phyloP scores from a whole-genome alignment of 2,113 vertebrate species.

The Stigmatopora argus region DNA sequence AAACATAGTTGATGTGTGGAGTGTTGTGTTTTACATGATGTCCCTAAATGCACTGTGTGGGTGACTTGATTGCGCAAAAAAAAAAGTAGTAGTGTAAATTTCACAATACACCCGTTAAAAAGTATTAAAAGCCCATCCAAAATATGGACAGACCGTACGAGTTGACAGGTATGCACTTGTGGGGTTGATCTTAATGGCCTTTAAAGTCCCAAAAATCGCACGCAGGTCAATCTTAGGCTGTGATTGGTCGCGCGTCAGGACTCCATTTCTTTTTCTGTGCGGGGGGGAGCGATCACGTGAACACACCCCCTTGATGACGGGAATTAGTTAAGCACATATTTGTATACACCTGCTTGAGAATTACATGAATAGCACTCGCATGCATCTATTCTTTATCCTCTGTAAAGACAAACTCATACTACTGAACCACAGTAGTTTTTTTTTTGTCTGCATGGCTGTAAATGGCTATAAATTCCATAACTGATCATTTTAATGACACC shows the following conservation, averaged over 20 bases:
- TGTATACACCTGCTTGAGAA: neutral
- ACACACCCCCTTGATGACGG: neutral
- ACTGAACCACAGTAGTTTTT: neutral
- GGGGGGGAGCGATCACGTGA: neutral
- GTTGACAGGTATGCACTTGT: slow-evolving; percentile 25
- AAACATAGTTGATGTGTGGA: too few species aligned
- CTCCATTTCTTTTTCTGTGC: neutral
- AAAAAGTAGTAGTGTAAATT: too few species aligned
- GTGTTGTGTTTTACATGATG: too few species aligned
- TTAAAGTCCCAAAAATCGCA: slow-evolving; percentile 13
- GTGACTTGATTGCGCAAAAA: too few species aligned
- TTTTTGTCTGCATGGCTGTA: too few species aligned
- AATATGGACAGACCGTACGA: too few species aligned
- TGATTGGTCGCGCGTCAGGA: slow-evolving; percentile 55
- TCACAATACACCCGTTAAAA: too few species aligned
- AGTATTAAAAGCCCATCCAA: too few species aligned
- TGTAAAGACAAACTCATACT: neutral
- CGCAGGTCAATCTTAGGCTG: slow-evolving; percentile 33
- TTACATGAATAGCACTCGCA: neutral
- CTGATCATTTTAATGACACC: too few species aligned
- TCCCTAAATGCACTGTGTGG: too few species aligned
- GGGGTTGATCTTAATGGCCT: slow-evolving; percentile 40
- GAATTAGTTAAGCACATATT: neutral
- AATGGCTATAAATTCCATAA: too few species aligned
- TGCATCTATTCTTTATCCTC: neutral